phyloP scores from a whole-genome alignment of 2,888 invertebrate genomes.

The Camponotus fellah region DNA sequence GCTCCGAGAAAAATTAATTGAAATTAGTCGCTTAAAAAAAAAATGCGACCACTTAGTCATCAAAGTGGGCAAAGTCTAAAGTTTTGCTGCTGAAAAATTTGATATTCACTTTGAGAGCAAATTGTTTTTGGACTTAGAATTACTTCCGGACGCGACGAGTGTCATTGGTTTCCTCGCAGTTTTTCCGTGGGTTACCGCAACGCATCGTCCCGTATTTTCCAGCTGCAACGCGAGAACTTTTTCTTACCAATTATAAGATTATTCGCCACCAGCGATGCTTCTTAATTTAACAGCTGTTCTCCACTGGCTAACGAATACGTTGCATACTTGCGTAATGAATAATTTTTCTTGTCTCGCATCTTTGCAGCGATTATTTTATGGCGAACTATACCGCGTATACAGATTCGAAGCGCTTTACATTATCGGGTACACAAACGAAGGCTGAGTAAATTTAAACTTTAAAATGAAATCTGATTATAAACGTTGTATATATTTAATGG shows the following conservation, averaged over 20 bases:
- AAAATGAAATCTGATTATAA: conserved; percentile 29
- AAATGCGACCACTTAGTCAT: conserved; percentile 2
- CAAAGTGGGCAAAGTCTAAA: neutral
- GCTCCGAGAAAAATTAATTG: conserved; percentile 20
- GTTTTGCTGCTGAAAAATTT: conserved; percentile 27
- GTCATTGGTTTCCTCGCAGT: conserved; percentile 38
- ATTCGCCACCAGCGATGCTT: conserved; percentile 47
- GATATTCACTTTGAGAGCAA: conserved; percentile 38
- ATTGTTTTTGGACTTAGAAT: conserved; percentile 38
- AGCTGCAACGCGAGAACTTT: conserved; percentile 32
- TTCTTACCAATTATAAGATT: conserved; percentile 45
- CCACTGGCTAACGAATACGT: conserved; percentile 38
- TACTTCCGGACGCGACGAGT: conserved; percentile 31
- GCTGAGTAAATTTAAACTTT: conserved; percentile 26
- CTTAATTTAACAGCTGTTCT: conserved; percentile 48
- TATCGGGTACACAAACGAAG: conserved; percentile 37
- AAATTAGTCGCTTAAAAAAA: conserved; percentile 17
- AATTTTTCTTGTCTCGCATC: conserved; percentile 29
- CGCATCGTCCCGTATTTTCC: conserved; percentile 25
- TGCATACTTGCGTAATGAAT: conserved; percentile 29
- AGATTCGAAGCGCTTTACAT: conserved; percentile 29
- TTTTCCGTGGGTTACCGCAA: conserved; percentile 22
- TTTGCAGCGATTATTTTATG: conserved; percentile 25
- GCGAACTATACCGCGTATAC: neutral
- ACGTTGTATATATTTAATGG: conserved; percentile 12